phyloP scores from a whole-genome alignment of 2,888 invertebrate genomes.

The Bhutanitis thaidina region DNA sequence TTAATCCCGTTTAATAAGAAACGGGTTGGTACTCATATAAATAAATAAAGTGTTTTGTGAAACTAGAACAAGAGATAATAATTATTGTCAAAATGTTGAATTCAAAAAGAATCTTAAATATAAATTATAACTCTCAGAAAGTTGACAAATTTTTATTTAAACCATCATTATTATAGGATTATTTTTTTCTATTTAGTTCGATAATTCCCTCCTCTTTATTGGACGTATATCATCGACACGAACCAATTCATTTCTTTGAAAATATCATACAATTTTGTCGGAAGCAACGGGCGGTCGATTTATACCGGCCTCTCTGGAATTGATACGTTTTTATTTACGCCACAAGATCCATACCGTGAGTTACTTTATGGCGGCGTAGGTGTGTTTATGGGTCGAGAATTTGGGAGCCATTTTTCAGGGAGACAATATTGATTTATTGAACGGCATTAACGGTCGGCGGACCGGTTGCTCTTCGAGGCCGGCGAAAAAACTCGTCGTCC shows the following conservation, averaged over 20 bases:
- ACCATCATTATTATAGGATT: too few relatives aligned
- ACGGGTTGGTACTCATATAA: too few relatives aligned
- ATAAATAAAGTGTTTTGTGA: too few relatives aligned
- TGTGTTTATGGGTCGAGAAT: slow-evolving; percentile 29
- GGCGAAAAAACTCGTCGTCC: slow-evolving; percentile 10
- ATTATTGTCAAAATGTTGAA: too few relatives aligned
- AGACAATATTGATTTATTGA: slow-evolving; percentile 36
- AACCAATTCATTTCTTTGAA: slow-evolving; percentile 7
- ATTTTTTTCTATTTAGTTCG: too few relatives aligned
- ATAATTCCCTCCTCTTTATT: background rate
- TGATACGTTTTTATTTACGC: slow-evolving; percentile 34
- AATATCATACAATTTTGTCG: slow-evolving; percentile 31
- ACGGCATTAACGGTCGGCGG: slow-evolving; percentile 25
- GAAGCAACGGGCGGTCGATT: slow-evolving; percentile 38
- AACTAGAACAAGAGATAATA: too few relatives aligned
- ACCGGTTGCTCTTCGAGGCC: slow-evolving; percentile 11
- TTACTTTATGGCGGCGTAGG: slow-evolving; percentile 41
- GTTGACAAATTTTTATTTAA: too few relatives aligned
- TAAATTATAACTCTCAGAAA: too few relatives aligned
- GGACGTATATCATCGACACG: background rate
- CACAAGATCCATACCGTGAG: slow-evolving; percentile 24
- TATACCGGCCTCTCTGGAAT: slow-evolving; percentile 33
- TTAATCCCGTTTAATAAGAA: too few relatives aligned
- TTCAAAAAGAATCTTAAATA: too few relatives aligned
- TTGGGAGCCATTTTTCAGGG: slow-evolving; percentile 37